Base-by-base conservation (phyloP, 2,797 vertebrate species). In the Characodon lateralis region DNA sequence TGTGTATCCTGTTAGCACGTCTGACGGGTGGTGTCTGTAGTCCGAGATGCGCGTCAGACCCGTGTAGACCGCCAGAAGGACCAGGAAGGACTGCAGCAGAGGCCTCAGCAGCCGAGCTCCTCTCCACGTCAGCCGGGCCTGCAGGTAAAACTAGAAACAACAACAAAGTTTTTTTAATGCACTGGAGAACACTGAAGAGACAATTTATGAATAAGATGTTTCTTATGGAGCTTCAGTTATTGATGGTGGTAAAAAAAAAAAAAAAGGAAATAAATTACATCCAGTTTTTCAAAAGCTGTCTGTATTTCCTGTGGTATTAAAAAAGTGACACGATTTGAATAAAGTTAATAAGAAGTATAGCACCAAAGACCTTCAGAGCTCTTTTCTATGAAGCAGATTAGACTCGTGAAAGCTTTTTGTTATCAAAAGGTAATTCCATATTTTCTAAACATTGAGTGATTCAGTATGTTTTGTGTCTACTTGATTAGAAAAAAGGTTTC, bases 11-110 rank as follows among this genome's bases (percentile, higher is more conserved):
- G 92, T 85, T 8, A 93, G 43, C 22, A 95, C 93, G 0, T 96
- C 94, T 0, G 91, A 89, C 0, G 92, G 92, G 75, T 95, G 95
- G 78, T 96, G 95, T 78, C 87, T 80, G 84, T 93, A 91, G 88
- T 96, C 95, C 0, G 94, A 95, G 78, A 96, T 87, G 71, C 90
- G 89, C 71, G 93, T 93, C 84, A 94, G 89, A 31, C 95, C 94
- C 0, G 93, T 94, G 92, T 95, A 95, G 53, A 96, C 50, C 0
- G 95, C 94, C 68, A 95, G 78, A 78, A 94, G 83, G 24, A 95
- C 53, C 82, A 96, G 85, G 70, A 96, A 89, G 74, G 94, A 95
- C 90, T 96, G 95, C 31, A 95, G 74, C 3, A 86, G 65, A 0
- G 95, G 94, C 51, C 87, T 84, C 35, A 95, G 85, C 72, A 95